These are phyloP conservation scores for Chorisops tibialis DNA, from an alignment of 2,888 invertebrate species.

Conservation along the genomic window DNA sequence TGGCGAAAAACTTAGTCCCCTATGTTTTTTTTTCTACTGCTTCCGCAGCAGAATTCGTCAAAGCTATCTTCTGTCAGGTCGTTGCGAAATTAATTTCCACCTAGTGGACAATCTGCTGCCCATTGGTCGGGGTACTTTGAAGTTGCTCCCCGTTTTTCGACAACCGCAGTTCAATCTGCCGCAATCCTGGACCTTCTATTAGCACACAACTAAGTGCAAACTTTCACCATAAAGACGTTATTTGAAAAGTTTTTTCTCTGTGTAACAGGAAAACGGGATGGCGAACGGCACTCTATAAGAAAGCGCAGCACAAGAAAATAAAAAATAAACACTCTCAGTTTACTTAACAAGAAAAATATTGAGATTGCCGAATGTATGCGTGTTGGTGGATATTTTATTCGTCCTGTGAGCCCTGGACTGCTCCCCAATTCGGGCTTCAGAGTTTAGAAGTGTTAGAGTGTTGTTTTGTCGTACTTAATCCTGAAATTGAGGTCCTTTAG, in stretches of 20 bases:
- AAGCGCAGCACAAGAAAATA: conserved; percentile 10
- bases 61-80: conserved; percentile 9
- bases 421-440: neutral
- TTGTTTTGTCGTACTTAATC: conserved; percentile 27
- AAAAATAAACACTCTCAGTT: conserved; percentile 29
- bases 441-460: conserved; percentile 9
- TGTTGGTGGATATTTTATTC: conserved; percentile 23
- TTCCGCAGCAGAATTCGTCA: neutral
- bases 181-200: conserved; percentile 24
- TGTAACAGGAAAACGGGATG: conserved; percentile 25
- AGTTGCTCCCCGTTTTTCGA: neutral
- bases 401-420: conserved; percentile 16
- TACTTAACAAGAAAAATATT: conserved; percentile 33
- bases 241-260: conserved; percentile 32
- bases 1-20: conserved; percentile 6
- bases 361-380: conserved; percentile 24
- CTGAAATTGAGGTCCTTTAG: conserved; percentile 18
- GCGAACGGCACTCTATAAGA: neutral
- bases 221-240: conserved; percentile 33
- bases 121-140: neutral
- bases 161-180: neutral
- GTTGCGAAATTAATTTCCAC: conserved; percentile 30
- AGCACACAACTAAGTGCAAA: conserved; percentile 34
- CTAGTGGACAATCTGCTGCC: neutral
- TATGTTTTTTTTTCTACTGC: neutral